Evolutionary conservation across 2,888 invertebrate genomes (phyloP).

Genomic region (Drosophila multiciliata): DNA sequence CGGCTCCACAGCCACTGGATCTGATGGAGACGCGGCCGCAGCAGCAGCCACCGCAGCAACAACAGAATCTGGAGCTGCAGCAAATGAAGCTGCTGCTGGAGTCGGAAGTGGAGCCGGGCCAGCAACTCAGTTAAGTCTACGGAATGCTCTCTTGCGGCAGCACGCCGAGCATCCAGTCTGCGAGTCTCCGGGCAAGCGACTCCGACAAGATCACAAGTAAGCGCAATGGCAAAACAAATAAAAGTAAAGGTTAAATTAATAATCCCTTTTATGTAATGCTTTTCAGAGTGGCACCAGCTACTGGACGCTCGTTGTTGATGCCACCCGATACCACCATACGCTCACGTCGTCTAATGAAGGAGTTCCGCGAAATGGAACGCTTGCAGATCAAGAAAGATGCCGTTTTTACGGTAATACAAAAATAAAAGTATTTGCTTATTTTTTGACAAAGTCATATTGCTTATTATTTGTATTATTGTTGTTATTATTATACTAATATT

Average conservation of each 20-base stretch:
- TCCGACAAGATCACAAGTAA: conserved; percentile 81
- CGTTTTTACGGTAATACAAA: conserved; percentile 88
- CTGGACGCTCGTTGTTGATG: conserved; percentile 69
- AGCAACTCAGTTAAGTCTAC: conserved; percentile 36
- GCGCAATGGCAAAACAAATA: conserved; percentile 10
- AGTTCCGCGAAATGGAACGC: conserved; percentile 92
- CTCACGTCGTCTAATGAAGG: conserved; percentile 93
- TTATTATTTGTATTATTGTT: not conserved
- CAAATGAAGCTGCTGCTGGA: conserved; percentile 8
- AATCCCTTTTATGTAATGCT: not conserved
- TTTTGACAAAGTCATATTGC: not conserved
- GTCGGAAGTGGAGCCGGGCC: conserved; percentile 22
- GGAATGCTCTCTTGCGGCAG: conserved; percentile 66
- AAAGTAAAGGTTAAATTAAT: not conserved
- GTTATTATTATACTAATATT: not conserved
- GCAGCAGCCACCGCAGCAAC: conserved; percentile 71
- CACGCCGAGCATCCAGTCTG: conserved; percentile 59
- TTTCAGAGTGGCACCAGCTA: conserved; percentile 83
- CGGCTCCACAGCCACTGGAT: conserved; percentile 27
- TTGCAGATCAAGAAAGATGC: conserved; percentile 90
- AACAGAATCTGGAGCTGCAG: conserved; percentile 84
- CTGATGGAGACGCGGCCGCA: conserved; percentile 7
- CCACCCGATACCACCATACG: conserved; percentile 88
- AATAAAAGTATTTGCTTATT: not conserved
- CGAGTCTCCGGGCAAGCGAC: conserved; percentile 81